These are phyloP conservation scores for Omphaloscelis lunosa DNA, from an alignment of 2,888 invertebrate genomes.

Conservation along the genomic window DNA sequence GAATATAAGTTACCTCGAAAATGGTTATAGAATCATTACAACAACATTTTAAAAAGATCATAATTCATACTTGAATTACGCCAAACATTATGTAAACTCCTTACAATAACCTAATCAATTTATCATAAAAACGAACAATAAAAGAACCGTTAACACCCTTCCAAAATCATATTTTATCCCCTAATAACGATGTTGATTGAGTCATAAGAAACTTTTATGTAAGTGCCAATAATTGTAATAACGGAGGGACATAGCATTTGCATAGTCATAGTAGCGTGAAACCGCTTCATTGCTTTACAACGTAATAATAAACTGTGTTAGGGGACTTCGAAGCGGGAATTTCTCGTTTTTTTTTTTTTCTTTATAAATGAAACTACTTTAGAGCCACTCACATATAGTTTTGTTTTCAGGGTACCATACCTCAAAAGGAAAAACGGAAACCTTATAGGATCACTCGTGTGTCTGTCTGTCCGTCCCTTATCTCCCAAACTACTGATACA, in stretches of 20 bases:
- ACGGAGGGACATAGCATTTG: conserved; percentile 50
- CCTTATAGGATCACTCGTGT: too few species aligned
- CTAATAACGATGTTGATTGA: conserved; percentile 50
- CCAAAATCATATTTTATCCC: conserved; percentile 42
- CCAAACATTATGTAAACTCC: not conserved
- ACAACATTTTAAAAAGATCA: too few species aligned
- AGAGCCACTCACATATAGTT: not conserved
- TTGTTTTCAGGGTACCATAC: too few species aligned
- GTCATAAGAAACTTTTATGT: conserved; percentile 52
- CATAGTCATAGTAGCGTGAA: conserved; percentile 59
- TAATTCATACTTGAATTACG: not conserved
- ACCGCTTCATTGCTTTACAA: conserved; percentile 52
- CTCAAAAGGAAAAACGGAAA: too few species aligned
- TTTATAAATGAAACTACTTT: not conserved
- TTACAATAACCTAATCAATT: not conserved
- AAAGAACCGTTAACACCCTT: conserved; percentile 28
- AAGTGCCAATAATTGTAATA: conserved; percentile 43
- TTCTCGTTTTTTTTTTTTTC: not conserved
- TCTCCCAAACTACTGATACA: too few species aligned
- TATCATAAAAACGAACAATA: conserved; percentile 19
- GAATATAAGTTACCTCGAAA: too few species aligned
- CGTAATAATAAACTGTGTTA: conserved; percentile 41
- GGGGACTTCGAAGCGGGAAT: not conserved
- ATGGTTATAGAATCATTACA: too few species aligned
- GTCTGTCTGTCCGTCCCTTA: too few species aligned